Base-by-base conservation (phyloP, 2,888 invertebrate species). In the Cartodere bifasciata region DNA sequence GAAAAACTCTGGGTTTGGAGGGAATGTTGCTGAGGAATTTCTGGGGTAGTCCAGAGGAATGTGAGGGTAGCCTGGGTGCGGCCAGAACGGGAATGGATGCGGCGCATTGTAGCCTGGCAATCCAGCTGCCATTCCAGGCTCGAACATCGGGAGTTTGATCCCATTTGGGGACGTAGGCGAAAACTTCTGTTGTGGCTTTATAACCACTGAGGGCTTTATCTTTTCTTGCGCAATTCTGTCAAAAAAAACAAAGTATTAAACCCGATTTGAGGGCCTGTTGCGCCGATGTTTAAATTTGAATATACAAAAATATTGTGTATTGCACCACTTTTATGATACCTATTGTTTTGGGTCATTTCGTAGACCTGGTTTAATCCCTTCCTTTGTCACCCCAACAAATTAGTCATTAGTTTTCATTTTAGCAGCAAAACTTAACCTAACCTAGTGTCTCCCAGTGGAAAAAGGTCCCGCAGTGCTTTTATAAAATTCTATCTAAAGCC, bases 11-110 rank as follows among this genome's bases (percentile, higher is more conserved):
- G 75, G 72, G 44, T 73, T 67, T 5, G 56, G 46, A 20, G 56
- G 52, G 26, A 55, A 56, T 4, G 64, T 56, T 2, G 63, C 50
- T 28, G 64, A 56, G 11, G 64, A 62, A 21, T 46, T 49, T 16
- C 53, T 43, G 42, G 52, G 47, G 37, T 61, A 65, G 31, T 65
- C 65, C 34, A 67, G 45, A 9, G 70, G 67, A 49, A 75, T 60
- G 28, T 61, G 62, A 22, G 60, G 59, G 49, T 75, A 76, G 22
- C 68, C 64, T 16, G 72, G 66, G 42, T 61, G 66, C n/a, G 75
- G 67, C 86, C 85, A 86, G 58, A 84, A 85, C 28, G 77, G 76
- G 50, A 84, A 80, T 11, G 79, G 76, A 34, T 69, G 60, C 7
- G 71, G 67, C 16, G 35, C 31, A 29, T 62, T 65, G 55, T 75